These are phyloP conservation scores for Himalopsyche anomala DNA, from an alignment of 2,888 invertebrate genomes.

Conservation along the genomic window DNA sequence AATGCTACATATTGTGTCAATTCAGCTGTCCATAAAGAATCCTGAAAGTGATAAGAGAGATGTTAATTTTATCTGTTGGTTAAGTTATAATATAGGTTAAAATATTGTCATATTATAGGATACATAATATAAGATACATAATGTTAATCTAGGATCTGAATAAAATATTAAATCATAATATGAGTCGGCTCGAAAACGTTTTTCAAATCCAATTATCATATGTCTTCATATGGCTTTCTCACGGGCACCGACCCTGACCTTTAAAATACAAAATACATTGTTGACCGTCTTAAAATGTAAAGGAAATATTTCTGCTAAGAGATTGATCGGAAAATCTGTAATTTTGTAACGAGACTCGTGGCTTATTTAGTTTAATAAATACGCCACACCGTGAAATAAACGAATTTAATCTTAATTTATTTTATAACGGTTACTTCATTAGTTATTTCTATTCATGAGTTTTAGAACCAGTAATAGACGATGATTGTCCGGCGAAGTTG, in stretches of 20 bases:
- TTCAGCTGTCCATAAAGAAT: slow-evolving; percentile 36
- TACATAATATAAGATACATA: background rate
- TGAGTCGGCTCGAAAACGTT: background rate
- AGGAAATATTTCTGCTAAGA: too few relatives aligned
- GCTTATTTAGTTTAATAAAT: too few relatives aligned
- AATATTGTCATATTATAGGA: background rate
- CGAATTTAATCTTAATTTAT: too few relatives aligned
- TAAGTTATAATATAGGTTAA: background rate
- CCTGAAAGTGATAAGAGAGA: background rate
- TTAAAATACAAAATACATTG: background rate
- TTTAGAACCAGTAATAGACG: too few relatives aligned
- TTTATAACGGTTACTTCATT: too few relatives aligned
- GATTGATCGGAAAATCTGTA: too few relatives aligned
- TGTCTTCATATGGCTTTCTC: background rate
- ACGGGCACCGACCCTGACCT: background rate
- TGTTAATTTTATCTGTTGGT: background rate
- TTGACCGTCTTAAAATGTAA: too few relatives aligned
- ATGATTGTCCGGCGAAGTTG: too few relatives aligned
- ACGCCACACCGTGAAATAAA: too few relatives aligned
- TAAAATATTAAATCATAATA: slow-evolving; percentile 23
- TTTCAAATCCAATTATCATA: slow-evolving; percentile 14
- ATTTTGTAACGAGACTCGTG: too few relatives aligned
- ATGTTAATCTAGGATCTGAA: slow-evolving; percentile 19
- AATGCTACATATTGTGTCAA: slow-evolving; percentile 14
- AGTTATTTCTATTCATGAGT: too few relatives aligned